A percentile compares a stretch with the other conserved stretches of the same genome.
These are phyloP conservation scores for Accipiter virgatus DNA, from an alignment of 2,113 vertebrate species.

Conservation along the genomic window DNA sequence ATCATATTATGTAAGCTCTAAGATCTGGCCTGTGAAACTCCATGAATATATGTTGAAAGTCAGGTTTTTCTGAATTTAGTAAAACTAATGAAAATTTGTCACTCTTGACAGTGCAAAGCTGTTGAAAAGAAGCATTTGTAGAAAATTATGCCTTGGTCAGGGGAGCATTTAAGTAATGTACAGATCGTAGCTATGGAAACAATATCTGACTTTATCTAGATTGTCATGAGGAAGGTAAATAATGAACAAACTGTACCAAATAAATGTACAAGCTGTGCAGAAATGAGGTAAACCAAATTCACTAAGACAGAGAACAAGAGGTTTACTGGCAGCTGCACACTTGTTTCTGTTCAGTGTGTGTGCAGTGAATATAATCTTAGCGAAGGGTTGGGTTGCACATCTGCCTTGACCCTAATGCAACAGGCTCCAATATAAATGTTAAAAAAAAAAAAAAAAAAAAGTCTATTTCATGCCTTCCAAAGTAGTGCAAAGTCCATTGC, in stretches of 20 bases:
- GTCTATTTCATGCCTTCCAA: not conserved
- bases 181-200: constrained; percentile 34
- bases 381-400: not conserved
- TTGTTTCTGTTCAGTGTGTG: not conserved
- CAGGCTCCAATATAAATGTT: not conserved
- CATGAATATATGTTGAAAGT: not conserved
- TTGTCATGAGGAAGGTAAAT: constrained; percentile 7
- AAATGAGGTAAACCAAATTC: not conserved
- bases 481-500: not conserved
- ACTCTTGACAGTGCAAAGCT: not conserved
- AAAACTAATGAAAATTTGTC: not conserved
- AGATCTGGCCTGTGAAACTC: not conserved
- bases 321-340: not conserved
- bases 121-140: not conserved
- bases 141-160: not conserved
- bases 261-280: constrained; percentile 8
- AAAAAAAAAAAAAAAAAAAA: not conserved
- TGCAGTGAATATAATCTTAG: not conserved
- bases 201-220: not conserved
- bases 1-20: not conserved
- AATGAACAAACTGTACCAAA: not conserved
- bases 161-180: not conserved
- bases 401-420: constrained; percentile 1
- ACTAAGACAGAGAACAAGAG: not conserved
- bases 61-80: not conserved